Conservation (phyloP, 1,140 invertebrate species). For the Drosophila rhopaloa region DNA sequence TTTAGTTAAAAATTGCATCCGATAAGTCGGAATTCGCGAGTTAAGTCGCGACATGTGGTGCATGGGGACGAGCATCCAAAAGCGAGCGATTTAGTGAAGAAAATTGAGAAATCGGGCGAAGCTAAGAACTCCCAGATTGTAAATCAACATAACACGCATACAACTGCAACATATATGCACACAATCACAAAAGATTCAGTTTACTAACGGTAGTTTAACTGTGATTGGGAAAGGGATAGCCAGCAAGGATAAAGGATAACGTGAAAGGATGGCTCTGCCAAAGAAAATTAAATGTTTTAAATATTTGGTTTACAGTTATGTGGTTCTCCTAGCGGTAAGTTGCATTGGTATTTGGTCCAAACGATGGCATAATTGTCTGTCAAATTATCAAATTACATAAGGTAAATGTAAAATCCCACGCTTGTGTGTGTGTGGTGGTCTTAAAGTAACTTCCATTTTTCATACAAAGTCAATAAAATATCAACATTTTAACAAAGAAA, state of each 20-base stretch:
- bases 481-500: no score
- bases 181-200: slow-evolving; percentile 18
- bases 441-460: slow-evolving; percentile 7
- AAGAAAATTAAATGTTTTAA: slow-evolving; percentile 84
- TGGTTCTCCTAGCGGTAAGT: slow-evolving; percentile 83
- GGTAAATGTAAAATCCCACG: slow-evolving; percentile 30
- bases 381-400: slow-evolving; percentile 53
- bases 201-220: slow-evolving; percentile 29
- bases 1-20: slow-evolving; percentile 77
- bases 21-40: slow-evolving; percentile 56
- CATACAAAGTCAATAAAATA: not conserved
- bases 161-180: slow-evolving; percentile 26
- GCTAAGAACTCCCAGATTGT: slow-evolving; percentile 22
- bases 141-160: slow-evolving; percentile 13
- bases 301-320: slow-evolving; percentile 84
- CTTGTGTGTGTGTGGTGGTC: slow-evolving; percentile 4
- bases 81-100: slow-evolving; percentile 35
- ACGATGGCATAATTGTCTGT: slow-evolving; percentile 22
- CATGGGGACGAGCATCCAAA: slow-evolving; percentile 28
- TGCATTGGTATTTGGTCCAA: slow-evolving; percentile 20
- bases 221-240: slow-evolving; percentile 26
- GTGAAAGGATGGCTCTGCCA: slow-evolving; percentile 72
- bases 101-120: slow-evolving; percentile 25
- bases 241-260: slow-evolving; percentile 8
- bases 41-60: slow-evolving; percentile 56